Evolutionary conservation across 2,113 vertebrate genomes (phyloP), one percentile per base, ranked within the genome.

Genomic region (Cryptoleucopteryx plumbea): DNA sequence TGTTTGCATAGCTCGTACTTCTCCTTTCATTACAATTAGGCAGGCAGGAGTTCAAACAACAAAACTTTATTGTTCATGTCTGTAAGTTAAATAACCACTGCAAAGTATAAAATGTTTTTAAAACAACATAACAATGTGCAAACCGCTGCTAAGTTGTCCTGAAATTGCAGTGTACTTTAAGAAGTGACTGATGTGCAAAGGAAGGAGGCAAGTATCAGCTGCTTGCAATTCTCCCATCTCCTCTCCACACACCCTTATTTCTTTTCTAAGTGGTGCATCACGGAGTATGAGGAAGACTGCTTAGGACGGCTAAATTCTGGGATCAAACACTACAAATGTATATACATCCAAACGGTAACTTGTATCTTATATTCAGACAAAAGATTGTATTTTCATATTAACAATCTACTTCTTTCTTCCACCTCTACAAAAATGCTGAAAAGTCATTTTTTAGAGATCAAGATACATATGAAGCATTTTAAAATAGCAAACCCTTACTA

Each of bases 21-120:
- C 93, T 93, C 66, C 70, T 96, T 96, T 94, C 88, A 82, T 62
- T 70, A 90, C 74, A 90, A 86, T 88, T 31, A 88, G 50, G 50
- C 38, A 36, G 55, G 80, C 79, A 94, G 63, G 93, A 93, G 42
- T 94, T 96, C 88, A 97, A 95, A 90, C 38, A 94, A 86, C 85
- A 88, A 53, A 94, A 92, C 38, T 90, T 93, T 74, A 93, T 19
- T 77, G 90, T 80, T 91, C 87, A 11, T 53, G 52, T 72, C 78
- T 91, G 23, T 67, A 85, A 94, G 34, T 93, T 88, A 94, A 95
- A 72, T 62, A 96, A 95, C 52, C 52, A 85, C 40, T 75, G 70
- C 34, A 42, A 82, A 93, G 27, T 68, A 80, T 29, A 86, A 72
- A 82, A 74, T 61, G 21, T 65, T 94, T 94, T 88, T 61, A 73